Evolutionary conservation across 92 coral and sea anemone genomes (phyloP).

Genomic region (Zoanthus gigantus): DNA sequence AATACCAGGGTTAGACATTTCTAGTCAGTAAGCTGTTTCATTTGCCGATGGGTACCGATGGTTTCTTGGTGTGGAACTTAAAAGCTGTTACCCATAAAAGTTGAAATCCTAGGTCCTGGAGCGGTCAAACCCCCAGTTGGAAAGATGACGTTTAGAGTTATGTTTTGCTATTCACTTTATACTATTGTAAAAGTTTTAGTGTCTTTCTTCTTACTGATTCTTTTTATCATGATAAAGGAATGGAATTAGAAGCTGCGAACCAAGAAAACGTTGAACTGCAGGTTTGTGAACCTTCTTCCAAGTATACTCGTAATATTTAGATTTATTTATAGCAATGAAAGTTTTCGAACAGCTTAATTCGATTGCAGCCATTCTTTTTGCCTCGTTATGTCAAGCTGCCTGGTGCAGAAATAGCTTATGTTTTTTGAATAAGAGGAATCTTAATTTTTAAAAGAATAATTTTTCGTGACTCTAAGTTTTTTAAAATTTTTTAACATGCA

Average conservation of each 20-base stretch:
- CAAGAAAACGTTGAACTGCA: constrained; percentile 81
- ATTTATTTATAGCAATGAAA: not conserved
- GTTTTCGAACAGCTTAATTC: not conserved
- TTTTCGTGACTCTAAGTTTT: not conserved
- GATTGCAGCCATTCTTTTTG: not conserved
- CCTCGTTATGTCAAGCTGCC: no score
- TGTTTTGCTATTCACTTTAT: not conserved
- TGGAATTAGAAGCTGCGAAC: constrained; percentile 81
- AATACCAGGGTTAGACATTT: no score
- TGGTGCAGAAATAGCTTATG: no score
- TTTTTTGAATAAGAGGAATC: no score
- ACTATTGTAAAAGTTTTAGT: not conserved
- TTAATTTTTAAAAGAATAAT: not conserved
- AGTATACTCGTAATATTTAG: not conserved
- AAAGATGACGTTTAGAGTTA: not conserved
- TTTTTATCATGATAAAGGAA: constrained; percentile 40
- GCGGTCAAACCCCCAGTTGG: no score
- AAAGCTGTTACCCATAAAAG: no score
- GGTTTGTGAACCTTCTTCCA: constrained; percentile 43
- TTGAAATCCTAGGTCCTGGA: no score
- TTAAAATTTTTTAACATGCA: no score
- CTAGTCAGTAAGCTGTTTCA: no score
- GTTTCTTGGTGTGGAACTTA: no score
- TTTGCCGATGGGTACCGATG: no score
- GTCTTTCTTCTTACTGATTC: not conserved